These are phyloP conservation scores for Erethizon dorsatum DNA, from an alignment of 2,797 vertebrate species.

Conservation along the genomic window DNA sequence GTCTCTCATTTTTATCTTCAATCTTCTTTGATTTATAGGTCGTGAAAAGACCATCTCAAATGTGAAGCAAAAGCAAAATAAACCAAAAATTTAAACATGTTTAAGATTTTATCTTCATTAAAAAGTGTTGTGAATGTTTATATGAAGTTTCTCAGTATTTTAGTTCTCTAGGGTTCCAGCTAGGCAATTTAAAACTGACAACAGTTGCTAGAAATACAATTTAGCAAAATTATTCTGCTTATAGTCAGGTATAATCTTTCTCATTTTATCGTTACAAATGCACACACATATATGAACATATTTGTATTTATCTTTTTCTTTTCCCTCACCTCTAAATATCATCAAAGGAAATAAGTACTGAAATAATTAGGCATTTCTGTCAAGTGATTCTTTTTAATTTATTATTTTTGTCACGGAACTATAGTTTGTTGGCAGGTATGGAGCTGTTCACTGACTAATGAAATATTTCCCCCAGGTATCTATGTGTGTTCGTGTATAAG, in stretches of 20 bases:
- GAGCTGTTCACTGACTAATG: neutral
- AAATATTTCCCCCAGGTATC: neutral
- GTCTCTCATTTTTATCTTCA: neutral
- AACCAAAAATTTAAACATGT: neutral
- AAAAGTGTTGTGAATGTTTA: neutral
- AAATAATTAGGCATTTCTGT: constrained; percentile 54
- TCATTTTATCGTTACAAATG: neutral
- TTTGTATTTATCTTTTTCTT: neutral
- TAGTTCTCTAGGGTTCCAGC: neutral
- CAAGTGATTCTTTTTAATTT: constrained; percentile 36
- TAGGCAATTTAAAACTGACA: neutral
- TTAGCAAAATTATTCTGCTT: neutral
- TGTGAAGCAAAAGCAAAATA: neutral
- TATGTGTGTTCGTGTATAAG: neutral
- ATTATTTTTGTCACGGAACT: constrained; percentile 10
- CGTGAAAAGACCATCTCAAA: neutral
- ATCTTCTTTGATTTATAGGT: neutral
- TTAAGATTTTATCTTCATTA: neutral
- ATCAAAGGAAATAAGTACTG: constrained; percentile 13
- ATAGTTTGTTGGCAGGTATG: neutral
- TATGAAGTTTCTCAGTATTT: neutral
- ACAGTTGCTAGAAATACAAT: neutral
- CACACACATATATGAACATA: neutral
- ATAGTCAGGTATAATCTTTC: neutral
- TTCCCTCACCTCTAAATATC: neutral